phyloP scores from a whole-genome alignment of 2,113 vertebrate genomes.

The Vicugna pacos region DNA sequence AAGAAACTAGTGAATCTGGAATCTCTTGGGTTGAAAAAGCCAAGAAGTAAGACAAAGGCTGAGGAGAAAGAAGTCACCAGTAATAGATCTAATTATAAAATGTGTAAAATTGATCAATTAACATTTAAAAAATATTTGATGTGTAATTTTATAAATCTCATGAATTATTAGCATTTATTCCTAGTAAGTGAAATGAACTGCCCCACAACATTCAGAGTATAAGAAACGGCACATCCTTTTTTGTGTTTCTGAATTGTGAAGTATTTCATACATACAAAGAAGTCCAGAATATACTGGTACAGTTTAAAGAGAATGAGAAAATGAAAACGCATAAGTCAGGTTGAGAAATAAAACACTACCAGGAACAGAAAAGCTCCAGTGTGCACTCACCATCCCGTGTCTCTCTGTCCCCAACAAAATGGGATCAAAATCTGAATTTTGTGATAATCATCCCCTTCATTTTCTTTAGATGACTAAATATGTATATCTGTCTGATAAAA shows the following conservation, averaged over 20 bases:
- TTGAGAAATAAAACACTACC: slow-evolving; percentile 35
- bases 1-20: neutral
- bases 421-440: slow-evolving; percentile 36
- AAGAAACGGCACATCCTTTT: neutral
- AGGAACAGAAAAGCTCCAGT: neutral
- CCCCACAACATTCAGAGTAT: neutral
- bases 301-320: neutral
- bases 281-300: neutral
- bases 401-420: neutral
- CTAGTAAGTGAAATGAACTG: neutral
- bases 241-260: neutral
- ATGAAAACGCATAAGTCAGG: neutral
- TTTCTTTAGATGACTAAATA: neutral
- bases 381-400: neutral
- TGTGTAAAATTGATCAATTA: neutral
- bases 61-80: neutral
- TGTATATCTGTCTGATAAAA: neutral
- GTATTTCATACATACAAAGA: neutral
- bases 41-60: neutral
- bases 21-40: neutral
- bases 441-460: neutral
- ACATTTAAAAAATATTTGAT: neutral
- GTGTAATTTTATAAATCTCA: neutral
- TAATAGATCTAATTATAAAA: neutral
- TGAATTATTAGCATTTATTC: neutral